A percentile compares a stretch with the other conserved stretches of the same genome.
These are phyloP conservation scores for Tortrix viridana DNA, from an alignment of 2,888 invertebrate species.

Conservation along the genomic window DNA sequence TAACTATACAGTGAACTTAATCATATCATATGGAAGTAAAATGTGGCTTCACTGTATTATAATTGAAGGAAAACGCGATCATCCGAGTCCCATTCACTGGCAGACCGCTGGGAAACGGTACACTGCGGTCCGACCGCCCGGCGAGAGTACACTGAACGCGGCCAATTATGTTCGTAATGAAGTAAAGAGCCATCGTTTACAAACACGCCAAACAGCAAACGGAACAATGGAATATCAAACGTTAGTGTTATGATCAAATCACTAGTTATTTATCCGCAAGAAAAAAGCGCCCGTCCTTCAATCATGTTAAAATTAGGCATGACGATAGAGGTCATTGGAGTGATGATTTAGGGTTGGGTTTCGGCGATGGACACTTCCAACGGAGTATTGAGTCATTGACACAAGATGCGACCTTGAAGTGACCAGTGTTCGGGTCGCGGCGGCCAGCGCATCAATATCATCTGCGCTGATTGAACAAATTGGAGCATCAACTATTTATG, in stretches of 20 bases:
- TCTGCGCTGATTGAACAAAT: slow-evolving; percentile 77
- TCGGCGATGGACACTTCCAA: slow-evolving; percentile 7
- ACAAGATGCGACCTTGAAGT: slow-evolving; percentile 24
- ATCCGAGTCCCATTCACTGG: slow-evolving; percentile 51
- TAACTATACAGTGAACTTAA: slow-evolving; percentile 2
- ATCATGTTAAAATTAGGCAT: background rate
- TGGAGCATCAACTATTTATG: slow-evolving; percentile 52
- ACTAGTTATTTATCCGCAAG: background rate
- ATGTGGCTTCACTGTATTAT: slow-evolving; percentile 13
- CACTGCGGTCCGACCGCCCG: slow-evolving; percentile 51
- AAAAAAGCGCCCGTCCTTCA: no score
- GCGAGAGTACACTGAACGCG: slow-evolving; percentile 58
- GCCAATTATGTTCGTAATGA: slow-evolving; percentile 57
- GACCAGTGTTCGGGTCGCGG: slow-evolving; percentile 15
- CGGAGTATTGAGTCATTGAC: slow-evolving; percentile 26
- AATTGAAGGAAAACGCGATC: slow-evolving; percentile 32
- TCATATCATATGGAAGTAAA: background rate
- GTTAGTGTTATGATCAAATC: slow-evolving; percentile 23
- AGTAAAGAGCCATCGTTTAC: slow-evolving; percentile 68
- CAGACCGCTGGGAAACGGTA: slow-evolving; percentile 53
- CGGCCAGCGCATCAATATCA: slow-evolving; percentile 41
- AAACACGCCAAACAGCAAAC: slow-evolving; percentile 66
- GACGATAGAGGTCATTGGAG: background rate
- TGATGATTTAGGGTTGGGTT: background rate
- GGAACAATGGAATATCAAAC: slow-evolving; percentile 49